Percentiles rank a stretch among this genome's conserved stretches.
These are phyloP conservation scores for Tetrax tetrax DNA, from an alignment of 2,113 vertebrate species.

Conservation along the genomic window DNA sequence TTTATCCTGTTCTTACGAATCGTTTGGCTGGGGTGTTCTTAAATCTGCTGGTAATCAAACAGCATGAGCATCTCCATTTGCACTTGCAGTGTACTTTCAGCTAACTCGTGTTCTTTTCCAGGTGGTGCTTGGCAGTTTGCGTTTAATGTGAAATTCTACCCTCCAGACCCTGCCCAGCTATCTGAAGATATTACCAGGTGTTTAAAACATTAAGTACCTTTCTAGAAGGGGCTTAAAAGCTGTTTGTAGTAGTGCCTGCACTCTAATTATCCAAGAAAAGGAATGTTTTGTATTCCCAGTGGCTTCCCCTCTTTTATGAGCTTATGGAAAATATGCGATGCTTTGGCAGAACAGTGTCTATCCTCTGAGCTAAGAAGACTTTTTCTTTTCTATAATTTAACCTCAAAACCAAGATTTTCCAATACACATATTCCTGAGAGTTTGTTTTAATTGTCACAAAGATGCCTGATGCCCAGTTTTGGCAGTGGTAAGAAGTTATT, in stretches of 20 bases:
- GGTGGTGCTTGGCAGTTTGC: constrained; percentile 95
- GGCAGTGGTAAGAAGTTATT: neutral
- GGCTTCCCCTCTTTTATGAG: neutral
- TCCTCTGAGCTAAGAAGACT: neutral
- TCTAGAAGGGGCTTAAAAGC: neutral
- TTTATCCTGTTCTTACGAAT: neutral
- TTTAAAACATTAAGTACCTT: constrained; percentile 20
- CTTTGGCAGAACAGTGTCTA: neutral
- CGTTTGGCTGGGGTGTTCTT: neutral
- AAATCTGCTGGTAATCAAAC: neutral
- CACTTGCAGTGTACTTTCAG: neutral
- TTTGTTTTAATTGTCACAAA: neutral
- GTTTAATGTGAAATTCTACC: constrained; percentile 99
- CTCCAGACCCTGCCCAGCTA: constrained; percentile 93
- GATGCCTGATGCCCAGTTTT: neutral
- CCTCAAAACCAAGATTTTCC: neutral
- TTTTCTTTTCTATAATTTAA: neutral
- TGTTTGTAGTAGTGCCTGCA: neutral
- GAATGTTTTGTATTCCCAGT: neutral
- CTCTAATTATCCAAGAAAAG: neutral
- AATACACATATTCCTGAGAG: neutral
- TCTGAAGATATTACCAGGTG: constrained; percentile 98
- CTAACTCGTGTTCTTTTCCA: constrained; percentile 64
- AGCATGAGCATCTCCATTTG: neutral
- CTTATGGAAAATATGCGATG: neutral